A percentile compares a stretch with the other conserved stretches of the same genome.
phyloP scores from a whole-genome alignment of 2,888 invertebrate species.

The Prosapia bicincta region DNA sequence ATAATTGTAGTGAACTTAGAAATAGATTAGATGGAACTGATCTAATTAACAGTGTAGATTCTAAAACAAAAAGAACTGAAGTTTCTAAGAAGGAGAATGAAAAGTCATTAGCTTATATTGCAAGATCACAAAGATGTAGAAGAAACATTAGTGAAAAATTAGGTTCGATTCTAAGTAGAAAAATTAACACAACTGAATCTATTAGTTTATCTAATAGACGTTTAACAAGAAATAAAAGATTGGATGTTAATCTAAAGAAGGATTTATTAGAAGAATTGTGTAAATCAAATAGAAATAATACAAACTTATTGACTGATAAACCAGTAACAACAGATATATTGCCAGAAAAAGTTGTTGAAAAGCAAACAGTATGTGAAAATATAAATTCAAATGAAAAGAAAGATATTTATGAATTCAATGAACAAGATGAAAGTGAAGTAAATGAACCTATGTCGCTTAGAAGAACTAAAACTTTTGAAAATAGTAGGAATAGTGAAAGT shows the following conservation, averaged over 20 bases:
- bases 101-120: slow-evolving; percentile 25
- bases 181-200: background rate
- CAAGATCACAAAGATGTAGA: background rate
- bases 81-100: slow-evolving; percentile 29
- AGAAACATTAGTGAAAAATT: background rate
- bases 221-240: background rate
- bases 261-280: background rate
- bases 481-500: slow-evolving; percentile 39
- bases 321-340: background rate
- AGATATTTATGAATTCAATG: slow-evolving; percentile 56
- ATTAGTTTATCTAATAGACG: background rate
- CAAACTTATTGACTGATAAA: background rate
- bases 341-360: background rate
- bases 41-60: slow-evolving; percentile 9
- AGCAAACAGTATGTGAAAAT: background rate
- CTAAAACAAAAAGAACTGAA: slow-evolving; percentile 20
- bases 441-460: slow-evolving; percentile 41
- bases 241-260: background rate
- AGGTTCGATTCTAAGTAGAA: background rate
- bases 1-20: slow-evolving; percentile 23
- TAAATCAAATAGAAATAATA: background rate
- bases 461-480: slow-evolving; percentile 39
- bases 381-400: slow-evolving; percentile 34
- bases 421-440: slow-evolving; percentile 47
- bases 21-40: slow-evolving; percentile 4